phyloP scores from a whole-genome alignment of 2,888 invertebrate species.

The Drosophila yooni region DNA sequence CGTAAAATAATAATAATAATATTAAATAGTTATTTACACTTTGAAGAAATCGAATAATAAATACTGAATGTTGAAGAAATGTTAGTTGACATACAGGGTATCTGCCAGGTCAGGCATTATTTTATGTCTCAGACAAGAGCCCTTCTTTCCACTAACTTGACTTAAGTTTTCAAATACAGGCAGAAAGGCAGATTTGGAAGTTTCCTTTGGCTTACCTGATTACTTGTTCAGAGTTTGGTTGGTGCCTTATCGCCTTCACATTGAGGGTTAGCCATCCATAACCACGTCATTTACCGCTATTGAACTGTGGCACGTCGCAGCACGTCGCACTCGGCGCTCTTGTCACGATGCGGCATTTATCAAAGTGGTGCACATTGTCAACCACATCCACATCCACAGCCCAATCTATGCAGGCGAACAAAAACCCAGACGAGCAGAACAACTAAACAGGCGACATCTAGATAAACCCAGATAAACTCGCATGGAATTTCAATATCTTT shows the following conservation, averaged over 20 bases:
- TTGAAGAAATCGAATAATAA: background rate
- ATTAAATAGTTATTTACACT: background rate
- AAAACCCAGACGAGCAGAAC: constrained; percentile 10
- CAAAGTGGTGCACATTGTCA: constrained; percentile 43
- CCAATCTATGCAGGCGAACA: constrained; percentile 30
- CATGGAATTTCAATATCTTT: constrained; percentile 48
- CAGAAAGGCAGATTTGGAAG: no score
- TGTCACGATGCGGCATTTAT: constrained; percentile 53
- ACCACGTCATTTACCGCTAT: constrained; percentile 46
- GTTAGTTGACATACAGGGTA: background rate
- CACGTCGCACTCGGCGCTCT: constrained; percentile 10
- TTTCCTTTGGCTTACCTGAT: background rate
- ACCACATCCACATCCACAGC: constrained; percentile 1
- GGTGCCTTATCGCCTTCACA: background rate
- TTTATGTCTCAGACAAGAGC: background rate
- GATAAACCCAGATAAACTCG: constrained; percentile 31
- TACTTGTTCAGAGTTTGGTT: background rate
- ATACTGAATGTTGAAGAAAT: background rate
- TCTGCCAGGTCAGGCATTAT: background rate
- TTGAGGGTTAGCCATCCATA: constrained; percentile 11
- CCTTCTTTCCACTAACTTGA: background rate
- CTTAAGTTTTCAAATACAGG: background rate
- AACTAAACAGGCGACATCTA: constrained; percentile 25
- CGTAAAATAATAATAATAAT: no score
- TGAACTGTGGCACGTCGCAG: constrained; percentile 26